Base-by-base conservation (phyloP, 2,888 invertebrate species). In the Lasioglossum vierecki region DNA sequence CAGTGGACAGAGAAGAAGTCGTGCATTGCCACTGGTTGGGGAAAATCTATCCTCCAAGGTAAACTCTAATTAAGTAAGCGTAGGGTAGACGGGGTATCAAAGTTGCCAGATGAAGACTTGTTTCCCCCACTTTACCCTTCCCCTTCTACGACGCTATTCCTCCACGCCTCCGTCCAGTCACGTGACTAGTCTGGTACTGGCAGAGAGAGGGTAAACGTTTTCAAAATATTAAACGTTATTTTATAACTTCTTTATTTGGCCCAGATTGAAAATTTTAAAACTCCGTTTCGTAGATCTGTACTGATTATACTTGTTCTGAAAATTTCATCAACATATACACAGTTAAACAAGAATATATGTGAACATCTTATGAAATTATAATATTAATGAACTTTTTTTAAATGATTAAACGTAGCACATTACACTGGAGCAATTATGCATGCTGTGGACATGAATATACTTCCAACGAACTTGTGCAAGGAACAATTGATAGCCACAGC, bases 11-110 rank as follows among this genome's bases (percentile, higher is more conserved):
- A 41, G 80, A 87, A 90, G 91, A 92, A 85, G 90, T 96, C 96
- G 76, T 98, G 98, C 88, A 96, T 98, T 9, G 97, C 97, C 0
- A 97, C 98, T 77, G 98, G 98, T 75, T 98, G 98, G 98, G 98
- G 98, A 89, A 98, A 98, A 94, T 96, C 96, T 88, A 97, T 97
- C 8, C 94, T 98, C 76, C 97, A 97, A 96, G 96, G 98, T 98
- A 95, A 96, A 41, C 13, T n/a, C 41, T n/a, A 8, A 13, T n/a
- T 70, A n/a, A 39, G 5, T 26, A 66, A 66, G 18, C 18, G 18
- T 49, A 49, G 49, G 49, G 49, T 5, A 49, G 49, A 18, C 46
- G 0, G 46, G 46, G 46, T 46, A 46, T 46, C 46, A 15, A 1
- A 46, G 15, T 46, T 15, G 5, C 46, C 46, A 46, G 5, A 53